Percentiles rank a stretch among this genome's conserved stretches.
These are phyloP conservation scores for Salminus brasiliensis DNA, from an alignment of 2,113 vertebrate genomes.

Conservation along the genomic window DNA sequence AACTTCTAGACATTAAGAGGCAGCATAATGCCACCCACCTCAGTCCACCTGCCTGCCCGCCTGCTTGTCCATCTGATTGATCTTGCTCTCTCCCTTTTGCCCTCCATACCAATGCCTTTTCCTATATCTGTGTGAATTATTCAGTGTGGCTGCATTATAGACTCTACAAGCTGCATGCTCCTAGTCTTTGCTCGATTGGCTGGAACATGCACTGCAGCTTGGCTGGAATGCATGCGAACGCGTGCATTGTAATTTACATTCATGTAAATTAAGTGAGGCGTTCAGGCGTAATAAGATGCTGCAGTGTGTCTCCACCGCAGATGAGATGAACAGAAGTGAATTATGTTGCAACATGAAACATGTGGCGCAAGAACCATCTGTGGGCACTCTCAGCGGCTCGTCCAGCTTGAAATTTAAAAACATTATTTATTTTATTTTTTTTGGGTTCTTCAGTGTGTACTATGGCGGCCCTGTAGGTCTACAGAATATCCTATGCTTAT, in stretches of 20 bases:
- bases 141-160: conserved; percentile 25
- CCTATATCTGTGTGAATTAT: conserved; percentile 37
- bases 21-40: too few relatives aligned
- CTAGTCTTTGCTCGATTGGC: neutral
- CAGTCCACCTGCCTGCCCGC: too few relatives aligned
- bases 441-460: too few relatives aligned
- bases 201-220: neutral
- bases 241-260: neutral
- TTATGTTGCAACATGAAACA: neutral
- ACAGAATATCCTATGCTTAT: too few relatives aligned
- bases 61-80: too few relatives aligned
- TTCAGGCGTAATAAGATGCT: conserved; percentile 27
- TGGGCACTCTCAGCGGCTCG: neutral
- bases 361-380: neutral
- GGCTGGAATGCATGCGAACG: conserved; percentile 9
- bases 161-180: neutral
- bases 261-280: neutral
- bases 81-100: neutral
- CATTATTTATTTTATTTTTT: too few relatives aligned
- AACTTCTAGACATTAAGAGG: neutral
- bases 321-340: conserved; percentile 25
- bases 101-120: neutral
- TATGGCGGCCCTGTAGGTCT: too few relatives aligned
- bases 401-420: too few relatives aligned
- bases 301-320: neutral